Evolutionary conservation across 2,113 vertebrate species (phyloP), one percentile per base, ranked within the genome.

Genomic region (Nesoenas mayeri): DNA sequence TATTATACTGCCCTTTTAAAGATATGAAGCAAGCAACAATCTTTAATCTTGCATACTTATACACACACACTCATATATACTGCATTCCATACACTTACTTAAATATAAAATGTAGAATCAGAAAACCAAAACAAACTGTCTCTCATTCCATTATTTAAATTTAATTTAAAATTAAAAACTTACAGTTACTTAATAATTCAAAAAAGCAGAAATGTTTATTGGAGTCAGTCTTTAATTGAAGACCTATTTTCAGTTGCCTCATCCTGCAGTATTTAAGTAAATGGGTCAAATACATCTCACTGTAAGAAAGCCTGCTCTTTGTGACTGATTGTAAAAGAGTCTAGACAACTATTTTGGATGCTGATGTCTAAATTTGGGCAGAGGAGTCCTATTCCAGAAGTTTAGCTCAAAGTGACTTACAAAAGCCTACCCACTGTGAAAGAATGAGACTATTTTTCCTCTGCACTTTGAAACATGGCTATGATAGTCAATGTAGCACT

Each of bases 231-330:
- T 88, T 64, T 67, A 16, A 42, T 96, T 87, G 47, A 79, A 95
- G 66, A 91, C 32, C 34, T 96, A 61, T 66, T 97, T 96, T 91
- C 75, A 42, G 12, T 88, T 89, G 32, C 40, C 16, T 88, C 60
- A 70, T 88, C 11, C 16, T 57, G 38, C 40, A 72, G 31, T 44
- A 40, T 42, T 38, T 89, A 83, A 69, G 6, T 80, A 96, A 90
- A 93, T 93, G 67, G 92, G 91, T 97, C 85, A 94, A 72, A 95
- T 91, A 32, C 18, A 34, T 80, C 82, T 77, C 56, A 53, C 53
- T 91, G 54, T 73, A 66, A 85, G 62, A 69, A 85, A 80, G 8
- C 54, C 53, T 90, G 5, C 26, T 85, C 31, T 91, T 90, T 91
- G n/a, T 85, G 58, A 58, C 71, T 85, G 67, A 77, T 72, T 88